Evolutionary conservation across 2,888 invertebrate species (phyloP).

Genomic region (Dinocampus coccinellae): DNA sequence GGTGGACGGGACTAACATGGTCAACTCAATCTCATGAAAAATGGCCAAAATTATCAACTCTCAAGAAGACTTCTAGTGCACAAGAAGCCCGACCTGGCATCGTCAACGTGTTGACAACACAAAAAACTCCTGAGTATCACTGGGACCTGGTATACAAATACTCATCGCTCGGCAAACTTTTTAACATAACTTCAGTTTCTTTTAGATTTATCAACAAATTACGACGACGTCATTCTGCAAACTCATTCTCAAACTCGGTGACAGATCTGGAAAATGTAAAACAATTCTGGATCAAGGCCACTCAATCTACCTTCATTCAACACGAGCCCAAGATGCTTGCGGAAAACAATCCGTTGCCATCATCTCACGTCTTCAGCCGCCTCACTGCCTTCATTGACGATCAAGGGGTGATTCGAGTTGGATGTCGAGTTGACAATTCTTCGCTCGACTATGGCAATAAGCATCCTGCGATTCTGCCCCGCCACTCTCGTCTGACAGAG

Average conservation of each 20-base stretch:
- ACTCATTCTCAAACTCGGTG: too few relatives aligned
- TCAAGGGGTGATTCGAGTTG: slow-evolving; percentile 39
- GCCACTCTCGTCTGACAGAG: slow-evolving; percentile 13
- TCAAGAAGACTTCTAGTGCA: not conserved
- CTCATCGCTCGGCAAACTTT: not conserved
- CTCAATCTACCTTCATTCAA: too few relatives aligned
- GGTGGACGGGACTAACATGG: not conserved
- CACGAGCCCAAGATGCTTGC: not conserved
- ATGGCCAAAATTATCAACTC: not conserved
- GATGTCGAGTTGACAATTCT: slow-evolving; percentile 36
- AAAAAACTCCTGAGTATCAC: not conserved
- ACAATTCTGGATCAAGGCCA: too few relatives aligned
- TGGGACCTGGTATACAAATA: not conserved
- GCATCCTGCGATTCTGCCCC: slow-evolving; percentile 40
- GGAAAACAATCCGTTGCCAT: not conserved
- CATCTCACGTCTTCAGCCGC: not conserved
- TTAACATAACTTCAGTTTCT: too few relatives aligned
- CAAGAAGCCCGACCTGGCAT: not conserved
- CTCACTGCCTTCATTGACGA: slow-evolving; percentile 41
- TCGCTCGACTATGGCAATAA: slow-evolving; percentile 17
- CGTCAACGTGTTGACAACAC: not conserved
- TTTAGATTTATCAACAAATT: too few relatives aligned
- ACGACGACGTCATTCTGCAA: too few relatives aligned
- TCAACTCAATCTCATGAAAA: not conserved
- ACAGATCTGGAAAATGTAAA: too few relatives aligned